Evolutionary conservation across 37 sponge, comb jelly and placozoan genomes (phyloP), one percentile per base, ranked within the genome.

Genomic region (Theonella swinhoei): DNA sequence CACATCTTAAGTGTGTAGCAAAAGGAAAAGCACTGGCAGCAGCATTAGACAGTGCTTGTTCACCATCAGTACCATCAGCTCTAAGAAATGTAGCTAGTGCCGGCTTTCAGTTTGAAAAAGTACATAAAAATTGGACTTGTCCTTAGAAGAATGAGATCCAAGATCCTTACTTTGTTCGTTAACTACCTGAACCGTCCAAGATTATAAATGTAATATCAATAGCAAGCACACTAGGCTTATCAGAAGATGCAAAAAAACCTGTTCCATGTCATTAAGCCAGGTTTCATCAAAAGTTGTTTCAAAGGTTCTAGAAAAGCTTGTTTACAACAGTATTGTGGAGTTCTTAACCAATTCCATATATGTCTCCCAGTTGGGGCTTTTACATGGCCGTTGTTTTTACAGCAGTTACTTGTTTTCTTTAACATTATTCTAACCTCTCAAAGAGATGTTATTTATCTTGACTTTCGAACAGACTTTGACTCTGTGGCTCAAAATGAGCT

Each of bases 1-100:
- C 76, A 75, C 76, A 75, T 31, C 76, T 7, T 41, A 75, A 19
- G 26, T 75, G 76, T 5, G 34, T 33, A 42, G 76, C 76, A 75
- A 75, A 75, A n/a, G 76, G 76, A 42, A 75, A 75, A 23, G 58
- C 76, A 43, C 24, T 22, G 9, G 76, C 47, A 42, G 54, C 76
- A 75, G 76, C 76, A 26, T 37, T n/a, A 26, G 58, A 8, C 2
- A 75, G 47, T 43, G 76, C 76, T 42, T 42, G 47, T 75, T 75
- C 76, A 17, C 76, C 76, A 22, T 75, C 76, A 42, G 76, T 75
- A 5, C 76, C 76, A 40, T 75, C 40, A 43, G 59, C 76, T n/a
- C 59, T 3, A 25, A 75, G 25, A 4, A 25, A n/a, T n/a, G 76
- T 42, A 8, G 76, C 76, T 22, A 75, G 59, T 39, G 58, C 8